A percentile compares a stretch with the other conserved stretches of the same genome.
Evolutionary conservation across 2,888 invertebrate genomes (phyloP).

Genomic region (Auanema freiburgensis): DNA sequence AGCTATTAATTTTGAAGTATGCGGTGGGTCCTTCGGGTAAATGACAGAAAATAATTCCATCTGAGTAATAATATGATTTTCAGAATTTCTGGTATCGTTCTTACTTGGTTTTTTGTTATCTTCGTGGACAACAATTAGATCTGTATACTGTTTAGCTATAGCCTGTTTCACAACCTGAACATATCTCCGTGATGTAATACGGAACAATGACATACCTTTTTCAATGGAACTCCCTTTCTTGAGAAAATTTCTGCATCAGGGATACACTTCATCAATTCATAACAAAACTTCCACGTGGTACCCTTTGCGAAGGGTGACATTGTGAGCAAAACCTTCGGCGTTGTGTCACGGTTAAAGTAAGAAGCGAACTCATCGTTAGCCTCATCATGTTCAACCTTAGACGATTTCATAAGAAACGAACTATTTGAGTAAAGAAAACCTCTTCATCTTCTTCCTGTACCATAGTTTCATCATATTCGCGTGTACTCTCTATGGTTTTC

Average conservation of each 20-base stretch:
- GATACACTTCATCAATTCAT: constrained; percentile 85
- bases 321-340: constrained; percentile 93
- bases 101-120: constrained; percentile 82
- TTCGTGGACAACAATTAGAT: constrained; percentile 90
- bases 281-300: constrained; percentile 77
- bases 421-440: constrained; percentile 61
- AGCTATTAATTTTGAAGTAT: constrained; percentile 89
- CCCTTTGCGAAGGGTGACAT: constrained; percentile 85
- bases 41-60: constrained; percentile 88
- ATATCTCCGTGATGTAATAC: not conserved
- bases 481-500: constrained; percentile 87
- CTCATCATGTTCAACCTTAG: constrained; percentile 66
- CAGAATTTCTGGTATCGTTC: no score
- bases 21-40: constrained; percentile 95
- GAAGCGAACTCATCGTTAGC: constrained; percentile 84
- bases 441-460: constrained; percentile 75
- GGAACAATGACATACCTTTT: constrained; percentile 75
- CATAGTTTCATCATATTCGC: constrained; percentile 88
- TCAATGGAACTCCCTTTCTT: constrained; percentile 85
- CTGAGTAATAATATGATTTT: constrained; percentile 65
- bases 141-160: constrained; percentile 78
- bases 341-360: constrained; percentile 82
- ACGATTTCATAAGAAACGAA: no score
- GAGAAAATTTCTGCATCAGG: constrained; percentile 87
- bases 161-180: constrained; percentile 76